Base-by-base conservation (phyloP, 1,140 invertebrate genomes). In the Mizuhopecten yessoensis region DNA sequence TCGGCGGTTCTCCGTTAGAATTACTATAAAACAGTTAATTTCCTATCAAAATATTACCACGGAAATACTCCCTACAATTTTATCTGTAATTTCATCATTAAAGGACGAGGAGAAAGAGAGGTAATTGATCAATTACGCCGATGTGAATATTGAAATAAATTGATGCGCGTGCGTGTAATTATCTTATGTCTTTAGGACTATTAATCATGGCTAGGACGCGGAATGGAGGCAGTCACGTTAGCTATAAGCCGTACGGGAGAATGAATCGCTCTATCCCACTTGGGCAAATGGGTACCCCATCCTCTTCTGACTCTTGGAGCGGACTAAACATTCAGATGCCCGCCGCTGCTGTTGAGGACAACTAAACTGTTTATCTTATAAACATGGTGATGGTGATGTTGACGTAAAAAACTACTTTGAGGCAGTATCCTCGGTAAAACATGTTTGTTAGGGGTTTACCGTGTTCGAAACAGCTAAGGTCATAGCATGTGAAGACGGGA, bases 11-110 rank as follows among this genome's bases (percentile, higher is more conserved):
- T 87, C 86, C 90, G 88, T 36, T 89, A 88, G 88, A 90, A 92
- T 92, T 91, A 89, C 92, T 91, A 92, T 92, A 91, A 91, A 92
- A 92, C 88, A 91, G 90, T 92, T 92, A 92, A 92, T 92, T 92
- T 92, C 92, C 92, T 90, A 92, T 92, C 92, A 92, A 92, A 91
- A 91, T 92, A 92, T 92, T 90, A 88, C 92, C 92, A 91, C 57
- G 92, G 88, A 92, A 91, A 89, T 91, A 92, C 92, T 92, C 92
- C 90, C 92, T 88, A 92, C 90, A 91, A 90, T 90, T 91, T 91
- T 89, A 91, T 91, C 90, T 90, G 92, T 90, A 92, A 92, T 92
- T 92, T 92, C 88, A 88, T 92, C 92, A 91, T 92, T 92, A 92
- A 92, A 91, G 45, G 92, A 92, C 92, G 91, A 89, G 88, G 89